Conservation (phyloP, 2,797 vertebrate genomes). For the Thaleichthys pacificus region DNA sequence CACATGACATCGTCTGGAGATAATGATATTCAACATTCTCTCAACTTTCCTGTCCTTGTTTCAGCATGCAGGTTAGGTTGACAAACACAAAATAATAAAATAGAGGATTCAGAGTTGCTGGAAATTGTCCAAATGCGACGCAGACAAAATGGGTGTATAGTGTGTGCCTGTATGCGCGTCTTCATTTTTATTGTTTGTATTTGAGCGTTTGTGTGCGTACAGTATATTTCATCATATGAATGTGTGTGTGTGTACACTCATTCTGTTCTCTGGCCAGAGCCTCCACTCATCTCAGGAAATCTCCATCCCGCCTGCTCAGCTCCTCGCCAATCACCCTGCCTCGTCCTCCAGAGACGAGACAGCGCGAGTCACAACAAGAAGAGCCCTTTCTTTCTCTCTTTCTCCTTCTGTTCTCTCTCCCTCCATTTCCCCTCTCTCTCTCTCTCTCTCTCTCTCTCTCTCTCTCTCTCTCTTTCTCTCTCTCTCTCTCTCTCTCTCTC, state of each 20-base stretch:
- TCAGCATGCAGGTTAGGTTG: neutral
- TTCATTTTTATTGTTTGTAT: neutral
- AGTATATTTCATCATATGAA: neutral
- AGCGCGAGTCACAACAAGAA: constrained; percentile 55
- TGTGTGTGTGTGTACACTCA: constrained; percentile 19
- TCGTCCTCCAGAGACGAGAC: constrained; percentile 30
- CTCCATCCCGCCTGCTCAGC: constrained; percentile 50
- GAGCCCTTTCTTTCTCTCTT: constrained; percentile 28
- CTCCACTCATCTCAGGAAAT: constrained; percentile 45
- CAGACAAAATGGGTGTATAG: neutral
- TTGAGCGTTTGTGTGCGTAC: neutral
- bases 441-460: constrained; percentile 28
- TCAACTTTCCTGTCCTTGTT: neutral
- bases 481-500: constrained; percentile 18
- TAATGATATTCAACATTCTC: constrained; percentile 15
- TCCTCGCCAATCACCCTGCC: constrained; percentile 33
- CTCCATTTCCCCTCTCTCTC: constrained; percentile 32
- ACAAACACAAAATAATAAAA: neutral
- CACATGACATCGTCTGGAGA: constrained; percentile 4
- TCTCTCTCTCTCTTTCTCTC: too few relatives aligned
- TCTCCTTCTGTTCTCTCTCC: constrained; percentile 24
- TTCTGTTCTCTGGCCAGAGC: constrained; percentile 30
- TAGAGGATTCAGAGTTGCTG: neutral
- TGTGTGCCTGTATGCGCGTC: too few relatives aligned
- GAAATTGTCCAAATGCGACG: neutral